Percentiles rank a stretch among this genome's conserved stretches.
phyloP scores from a whole-genome alignment of 2,888 invertebrate species.

The Dioctria linearis region DNA sequence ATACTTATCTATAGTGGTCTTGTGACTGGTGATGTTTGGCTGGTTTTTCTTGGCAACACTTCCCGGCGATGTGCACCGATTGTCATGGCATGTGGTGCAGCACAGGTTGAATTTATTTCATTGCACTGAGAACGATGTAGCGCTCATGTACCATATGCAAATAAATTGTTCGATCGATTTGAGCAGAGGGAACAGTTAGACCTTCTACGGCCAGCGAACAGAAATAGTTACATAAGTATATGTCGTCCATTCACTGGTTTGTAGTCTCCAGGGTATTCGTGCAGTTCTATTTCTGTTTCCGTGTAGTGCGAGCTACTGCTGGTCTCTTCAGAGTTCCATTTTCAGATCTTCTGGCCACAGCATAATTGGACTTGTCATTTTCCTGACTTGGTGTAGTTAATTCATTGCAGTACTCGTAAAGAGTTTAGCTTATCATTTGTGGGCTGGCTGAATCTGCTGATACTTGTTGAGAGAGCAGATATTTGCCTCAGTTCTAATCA shows the following conservation, averaged over 20 bases:
- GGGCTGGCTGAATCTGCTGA: background rate
- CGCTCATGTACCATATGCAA: conserved; percentile 43
- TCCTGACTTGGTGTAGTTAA: background rate
- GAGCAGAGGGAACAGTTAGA: conserved; percentile 44
- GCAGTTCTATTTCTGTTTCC: background rate
- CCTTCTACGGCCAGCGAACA: background rate
- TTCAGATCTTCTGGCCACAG: conserved; percentile 19
- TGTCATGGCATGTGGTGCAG: background rate
- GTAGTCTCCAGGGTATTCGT: background rate
- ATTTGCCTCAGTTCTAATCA: background rate
- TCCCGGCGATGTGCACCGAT: background rate
- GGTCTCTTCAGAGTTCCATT: conserved; percentile 9
- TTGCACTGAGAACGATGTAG: conserved; percentile 34
- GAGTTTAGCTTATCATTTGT: background rate
- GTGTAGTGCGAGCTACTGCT: background rate
- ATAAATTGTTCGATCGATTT: conserved; percentile 45
- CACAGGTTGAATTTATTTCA: conserved; percentile 45
- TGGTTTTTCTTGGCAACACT: conserved; percentile 1
- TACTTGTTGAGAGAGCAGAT: background rate
- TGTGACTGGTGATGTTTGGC: background rate
- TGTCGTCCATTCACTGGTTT: conserved; percentile 1
- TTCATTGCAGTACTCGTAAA: background rate
- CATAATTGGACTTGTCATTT: conserved; percentile 26
- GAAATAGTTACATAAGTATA: background rate
- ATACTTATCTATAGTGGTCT: background rate